Evolutionary conservation across 35 echinoderm and acorn worm genomes (phyloP).

Genomic region (Acanthaster planci): DNA sequence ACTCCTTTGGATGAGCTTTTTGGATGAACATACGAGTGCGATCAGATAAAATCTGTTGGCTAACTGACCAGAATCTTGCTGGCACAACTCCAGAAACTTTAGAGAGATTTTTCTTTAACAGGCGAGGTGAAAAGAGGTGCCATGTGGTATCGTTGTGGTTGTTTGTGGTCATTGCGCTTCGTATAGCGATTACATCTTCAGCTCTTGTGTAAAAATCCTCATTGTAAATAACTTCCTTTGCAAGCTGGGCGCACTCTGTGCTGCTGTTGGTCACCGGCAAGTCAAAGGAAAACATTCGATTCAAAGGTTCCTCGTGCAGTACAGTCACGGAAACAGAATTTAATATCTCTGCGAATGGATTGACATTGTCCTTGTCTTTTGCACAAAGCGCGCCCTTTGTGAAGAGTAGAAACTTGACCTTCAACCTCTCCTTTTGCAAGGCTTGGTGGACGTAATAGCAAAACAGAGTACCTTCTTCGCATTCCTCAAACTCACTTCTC

Average conservation of each 20-base stretch:
- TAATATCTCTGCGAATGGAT: conserved; percentile 35
- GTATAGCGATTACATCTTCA: conserved; percentile 60
- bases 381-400: conserved; percentile 21
- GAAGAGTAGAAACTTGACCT: neutral
- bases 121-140: conserved; percentile 7
- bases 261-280: conserved; percentile 16
- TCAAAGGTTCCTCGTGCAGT: conserved; percentile 59
- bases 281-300: conserved; percentile 35
- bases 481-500: conserved; percentile 3
- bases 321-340: conserved; percentile 45
- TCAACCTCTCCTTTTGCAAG: neutral
- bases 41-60: too few relatives aligned
- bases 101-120: neutral
- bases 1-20: too few relatives aligned
- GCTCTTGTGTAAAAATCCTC: neutral
- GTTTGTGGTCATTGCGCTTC: neutral
- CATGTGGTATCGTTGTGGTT: neutral
- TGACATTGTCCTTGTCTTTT: neutral
- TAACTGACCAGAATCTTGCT: too few relatives aligned
- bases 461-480: neutral
- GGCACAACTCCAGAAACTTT: too few relatives aligned
- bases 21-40: too few relatives aligned
- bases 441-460: neutral
- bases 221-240: conserved; percentile 13
- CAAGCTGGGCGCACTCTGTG: conserved; percentile 29